These are phyloP conservation scores for Karalla daura DNA, from an alignment of 2,797 vertebrate genomes.

Conservation along the genomic window DNA sequence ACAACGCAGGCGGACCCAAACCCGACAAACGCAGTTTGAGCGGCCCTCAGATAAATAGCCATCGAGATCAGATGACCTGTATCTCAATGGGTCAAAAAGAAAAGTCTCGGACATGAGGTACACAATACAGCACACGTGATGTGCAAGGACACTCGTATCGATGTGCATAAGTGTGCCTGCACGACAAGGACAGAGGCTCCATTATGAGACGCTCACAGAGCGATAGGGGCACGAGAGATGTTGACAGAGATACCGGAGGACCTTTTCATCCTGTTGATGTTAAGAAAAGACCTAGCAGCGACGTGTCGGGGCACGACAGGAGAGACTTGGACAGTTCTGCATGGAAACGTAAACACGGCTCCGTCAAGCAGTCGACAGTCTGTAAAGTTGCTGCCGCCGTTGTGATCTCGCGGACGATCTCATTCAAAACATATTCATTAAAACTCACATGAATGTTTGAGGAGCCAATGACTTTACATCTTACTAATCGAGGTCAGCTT, in stretches of 20 bases:
- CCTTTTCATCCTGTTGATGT: constrained; percentile 30
- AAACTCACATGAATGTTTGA: too few species aligned
- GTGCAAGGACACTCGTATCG: too few species aligned
- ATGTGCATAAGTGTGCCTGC: too few species aligned
- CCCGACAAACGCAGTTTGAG: background rate
- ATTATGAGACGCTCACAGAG: background rate
- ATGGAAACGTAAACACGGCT: constrained; percentile 48
- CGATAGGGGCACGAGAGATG: constrained; percentile 19
- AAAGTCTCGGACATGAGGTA: background rate
- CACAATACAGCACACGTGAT: too few species aligned
- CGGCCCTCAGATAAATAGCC: too few species aligned
- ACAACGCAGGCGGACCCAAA: background rate
- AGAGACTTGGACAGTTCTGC: constrained; percentile 6
- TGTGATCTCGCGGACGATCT: too few species aligned
- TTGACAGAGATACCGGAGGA: constrained; percentile 17
- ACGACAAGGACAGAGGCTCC: background rate
- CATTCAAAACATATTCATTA: too few species aligned
- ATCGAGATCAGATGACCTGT: background rate
- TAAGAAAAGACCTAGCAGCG: constrained; percentile 37
- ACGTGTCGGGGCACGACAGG: constrained; percentile 54
- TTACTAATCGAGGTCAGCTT: too few species aligned
- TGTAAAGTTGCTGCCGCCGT: background rate
- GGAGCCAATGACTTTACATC: too few species aligned
- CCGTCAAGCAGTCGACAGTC: background rate
- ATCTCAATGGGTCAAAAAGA: background rate